Percentiles rank a stretch among this genome's conserved stretches.
These are phyloP conservation scores for Quiscalus mexicanus DNA, from an alignment of 2,113 vertebrate species.

Conservation along the genomic window DNA sequence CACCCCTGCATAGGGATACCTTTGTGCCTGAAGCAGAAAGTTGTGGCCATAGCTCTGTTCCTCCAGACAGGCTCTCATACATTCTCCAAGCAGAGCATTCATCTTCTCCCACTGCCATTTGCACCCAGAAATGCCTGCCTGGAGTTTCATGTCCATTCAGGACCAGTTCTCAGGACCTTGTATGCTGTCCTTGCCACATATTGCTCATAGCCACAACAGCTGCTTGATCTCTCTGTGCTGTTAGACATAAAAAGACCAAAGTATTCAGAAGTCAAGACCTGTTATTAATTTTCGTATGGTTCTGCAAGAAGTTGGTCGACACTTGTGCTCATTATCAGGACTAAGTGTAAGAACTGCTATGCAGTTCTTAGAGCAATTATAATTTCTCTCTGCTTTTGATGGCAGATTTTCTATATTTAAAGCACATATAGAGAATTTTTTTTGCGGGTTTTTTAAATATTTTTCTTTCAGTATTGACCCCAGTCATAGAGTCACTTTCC, in stretches of 20 bases:
- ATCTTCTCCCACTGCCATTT: neutral
- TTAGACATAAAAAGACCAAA: neutral
- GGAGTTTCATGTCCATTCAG: neutral
- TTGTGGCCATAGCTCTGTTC: neutral
- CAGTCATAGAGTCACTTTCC: neutral
- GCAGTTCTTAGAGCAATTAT: neutral
- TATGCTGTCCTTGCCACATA: accelerated
- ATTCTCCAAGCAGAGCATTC: accelerated
- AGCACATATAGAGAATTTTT: neutral
- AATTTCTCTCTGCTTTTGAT: neutral
- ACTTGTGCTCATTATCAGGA: neutral
- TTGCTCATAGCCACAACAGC: neutral
- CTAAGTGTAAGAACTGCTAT: neutral
- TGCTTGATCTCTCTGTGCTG: neutral
- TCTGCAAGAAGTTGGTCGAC: neutral
- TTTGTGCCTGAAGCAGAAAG: neutral
- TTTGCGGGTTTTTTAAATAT: accelerated
- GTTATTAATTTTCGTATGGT: neutral
- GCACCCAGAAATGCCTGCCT: neutral
- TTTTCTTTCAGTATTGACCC: neutral
- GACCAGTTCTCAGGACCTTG: neutral
- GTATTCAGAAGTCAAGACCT: neutral
- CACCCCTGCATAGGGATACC: accelerated
- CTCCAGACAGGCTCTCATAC: neutral
- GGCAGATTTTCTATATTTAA: neutral